Base-by-base conservation (phyloP, 1,140 invertebrate species). In the Amyelois transitella region DNA sequence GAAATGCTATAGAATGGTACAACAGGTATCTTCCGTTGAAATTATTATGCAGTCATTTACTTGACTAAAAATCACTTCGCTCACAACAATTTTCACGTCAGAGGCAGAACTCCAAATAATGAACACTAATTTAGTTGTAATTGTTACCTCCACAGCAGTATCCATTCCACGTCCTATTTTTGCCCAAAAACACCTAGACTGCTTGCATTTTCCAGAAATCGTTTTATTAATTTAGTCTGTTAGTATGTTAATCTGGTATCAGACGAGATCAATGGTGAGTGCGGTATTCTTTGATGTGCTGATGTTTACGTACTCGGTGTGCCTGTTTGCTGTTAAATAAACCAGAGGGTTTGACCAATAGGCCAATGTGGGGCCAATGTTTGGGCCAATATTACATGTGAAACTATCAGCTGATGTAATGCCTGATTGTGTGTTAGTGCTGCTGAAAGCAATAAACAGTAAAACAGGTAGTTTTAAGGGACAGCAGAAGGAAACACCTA, bases 251-350 rank as follows among this genome's bases (percentile, higher is more conserved):
- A 38, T 38, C 32, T 38, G 32, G 32, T 2, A 14, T 38, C 32
- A 8, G 32, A n/a, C n/a, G 32, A 38, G 32, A 38, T 38, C 32
- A 38, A 38, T 38, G 12, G 32, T 51, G 19, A 12, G 47, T 51
- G 55, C 58, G 55, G 62, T 21, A 48, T 49, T 49, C 73, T 85
- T 82, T 85, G 79, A 82, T 81, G 77, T 77, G 68, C 79, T 75
- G 76, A 60, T 85, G 81, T 85, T 82, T 85, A 85, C 79, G 64
- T 56, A 53, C 58, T 62, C 61, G 54, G 60, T 63, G 62, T 64
- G 65, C 59, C 74, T 73, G 73, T 82, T 80, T 76, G 70, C 73
- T 72, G 75, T 73, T 77, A 75, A 81, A 82, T 77, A 80, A 72
- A 73, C 69, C 69, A 60, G 56, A 24, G 22, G 43, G 17, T 55